Evolutionary conservation across 2,797 vertebrate genomes (phyloP).

Genomic region (Argyrosomus regius): DNA sequence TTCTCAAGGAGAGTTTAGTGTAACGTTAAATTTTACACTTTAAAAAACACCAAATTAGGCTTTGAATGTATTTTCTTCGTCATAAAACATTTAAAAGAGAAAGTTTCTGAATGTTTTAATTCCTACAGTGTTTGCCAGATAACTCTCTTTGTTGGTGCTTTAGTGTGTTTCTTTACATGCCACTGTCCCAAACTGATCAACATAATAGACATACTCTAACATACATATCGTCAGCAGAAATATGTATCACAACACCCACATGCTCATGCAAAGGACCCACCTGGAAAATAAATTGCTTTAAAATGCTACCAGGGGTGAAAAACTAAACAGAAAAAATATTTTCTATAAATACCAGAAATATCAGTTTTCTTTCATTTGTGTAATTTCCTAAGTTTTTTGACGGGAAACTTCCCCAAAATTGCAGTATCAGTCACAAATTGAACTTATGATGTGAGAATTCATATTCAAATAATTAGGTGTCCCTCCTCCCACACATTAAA

Average conservation of each 20-base stretch:
- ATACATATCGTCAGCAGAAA: not conserved
- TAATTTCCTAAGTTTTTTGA: not conserved
- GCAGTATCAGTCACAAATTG: not conserved
- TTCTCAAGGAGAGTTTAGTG: no score
- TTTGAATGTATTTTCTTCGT: not conserved
- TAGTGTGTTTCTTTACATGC: not conserved
- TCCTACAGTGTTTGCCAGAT: not conserved
- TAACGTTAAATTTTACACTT: not conserved
- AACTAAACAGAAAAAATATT: no score
- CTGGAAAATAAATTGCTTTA: no score
- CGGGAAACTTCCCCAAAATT: not conserved
- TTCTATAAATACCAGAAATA: no score
- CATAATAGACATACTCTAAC: not conserved
- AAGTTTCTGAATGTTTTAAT: not conserved
- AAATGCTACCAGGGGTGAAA: no score
- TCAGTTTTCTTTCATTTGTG: not conserved
- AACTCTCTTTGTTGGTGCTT: not conserved
- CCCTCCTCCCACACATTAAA: not conserved
- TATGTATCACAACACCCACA: not conserved
- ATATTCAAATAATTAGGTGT: not conserved
- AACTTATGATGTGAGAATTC: not conserved
- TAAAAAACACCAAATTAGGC: not conserved
- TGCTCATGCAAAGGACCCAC: no score
- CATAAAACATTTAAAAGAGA: not conserved
- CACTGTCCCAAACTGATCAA: not conserved